Evolutionary conservation across 2,113 vertebrate species (phyloP), one percentile per base, ranked within the genome.

Genomic region (Lampris incognitus): DNA sequence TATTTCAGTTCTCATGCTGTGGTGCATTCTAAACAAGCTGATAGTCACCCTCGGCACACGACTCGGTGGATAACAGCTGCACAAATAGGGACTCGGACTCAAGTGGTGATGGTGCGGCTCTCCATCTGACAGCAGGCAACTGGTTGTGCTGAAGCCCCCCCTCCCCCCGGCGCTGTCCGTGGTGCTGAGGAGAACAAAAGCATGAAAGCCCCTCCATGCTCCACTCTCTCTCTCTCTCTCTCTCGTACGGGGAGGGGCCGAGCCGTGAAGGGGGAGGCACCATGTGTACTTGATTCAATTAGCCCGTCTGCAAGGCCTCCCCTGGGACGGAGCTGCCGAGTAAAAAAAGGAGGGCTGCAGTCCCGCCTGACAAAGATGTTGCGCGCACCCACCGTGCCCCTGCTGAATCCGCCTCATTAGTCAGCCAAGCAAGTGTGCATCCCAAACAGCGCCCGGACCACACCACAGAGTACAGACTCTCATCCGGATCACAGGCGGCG

Each of bases 241-340:
- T 78, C 60, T 68, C 10, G 0, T 58, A 78, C 48, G 54, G 84
- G 87, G 84, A 90, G 89, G 88, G 86, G 86, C 87, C 9, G 84
- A 79, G 91, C 66, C 78, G 41, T 71, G 72, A 57, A 77, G 88
- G 89, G 83, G 84, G 60, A 81, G 89, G 92, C 80, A 81, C 44
- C 92, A 81, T 89, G 84, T 76, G 92, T 81, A 94, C 92, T 94
- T 96, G 95, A 98, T 97, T 98, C 94, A 98, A 97, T 98, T 97
- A 97, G 90, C 86, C 77, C 87, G 90, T 88, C 93, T 95, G 93
- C 89, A 94, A 95, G 94, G 81, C 82, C 81, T 95, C 97, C 95
- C 94, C 13, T 9, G 95, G 96, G 97, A 94, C 13, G 6, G 38
- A 59, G 66, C 71, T 70, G 88, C 58, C 24, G 24, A 24, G 24